A percentile compares a stretch with the other conserved stretches of the same genome.
Evolutionary conservation across 1,140 invertebrate genomes (phyloP).

Genomic region (Samia ricini): DNA sequence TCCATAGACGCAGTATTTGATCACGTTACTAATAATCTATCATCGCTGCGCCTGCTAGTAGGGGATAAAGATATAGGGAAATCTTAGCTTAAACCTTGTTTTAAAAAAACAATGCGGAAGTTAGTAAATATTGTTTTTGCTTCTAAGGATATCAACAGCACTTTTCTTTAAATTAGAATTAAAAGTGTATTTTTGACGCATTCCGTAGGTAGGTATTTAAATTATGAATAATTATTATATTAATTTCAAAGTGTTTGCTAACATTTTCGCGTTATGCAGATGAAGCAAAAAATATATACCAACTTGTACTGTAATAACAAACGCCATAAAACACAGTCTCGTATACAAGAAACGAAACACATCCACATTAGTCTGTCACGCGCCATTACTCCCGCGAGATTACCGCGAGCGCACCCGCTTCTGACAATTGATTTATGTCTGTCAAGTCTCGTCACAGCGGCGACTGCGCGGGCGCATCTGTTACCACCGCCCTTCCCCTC

Average conservation of each 20-base stretch:
- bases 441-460: constrained; percentile 67
- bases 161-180: too few relatives aligned
- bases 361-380: constrained; percentile 47
- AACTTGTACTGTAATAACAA: background rate
- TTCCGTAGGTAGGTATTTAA: too few relatives aligned
- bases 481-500: constrained; percentile 22
- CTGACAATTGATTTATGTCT: constrained; percentile 75
- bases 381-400: constrained; percentile 58
- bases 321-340: background rate
- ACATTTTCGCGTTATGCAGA: background rate
- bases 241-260: background rate
- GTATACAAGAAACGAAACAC: background rate
- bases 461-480: constrained; percentile 58
- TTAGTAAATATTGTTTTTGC: too few relatives aligned
- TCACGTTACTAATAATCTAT: too few relatives aligned
- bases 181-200: too few relatives aligned
- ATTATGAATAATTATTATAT: too few relatives aligned
- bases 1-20: too few relatives aligned
- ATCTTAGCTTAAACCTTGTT: too few relatives aligned
- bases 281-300: background rate
- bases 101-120: too few relatives aligned
- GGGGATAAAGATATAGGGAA: too few relatives aligned
- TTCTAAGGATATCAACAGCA: too few relatives aligned
- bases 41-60: too few relatives aligned
- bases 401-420: constrained; percentile 55